These are phyloP conservation scores for Apamea monoglypha DNA, from an alignment of 2,888 invertebrate species.

Conservation along the genomic window DNA sequence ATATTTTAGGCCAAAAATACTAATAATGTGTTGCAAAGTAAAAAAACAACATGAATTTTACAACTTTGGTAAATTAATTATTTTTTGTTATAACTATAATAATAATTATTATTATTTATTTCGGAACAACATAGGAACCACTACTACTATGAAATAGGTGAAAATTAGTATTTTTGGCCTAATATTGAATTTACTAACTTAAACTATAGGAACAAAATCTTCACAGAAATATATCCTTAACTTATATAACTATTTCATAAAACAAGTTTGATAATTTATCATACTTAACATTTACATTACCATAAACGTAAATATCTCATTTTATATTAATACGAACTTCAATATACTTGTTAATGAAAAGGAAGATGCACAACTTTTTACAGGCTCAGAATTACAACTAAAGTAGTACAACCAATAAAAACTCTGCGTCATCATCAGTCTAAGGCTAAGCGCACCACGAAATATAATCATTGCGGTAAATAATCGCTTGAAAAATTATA, in stretches of 20 bases:
- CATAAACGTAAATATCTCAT: constrained; percentile 70
- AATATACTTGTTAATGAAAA: constrained; percentile 54
- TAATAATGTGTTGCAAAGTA: neutral
- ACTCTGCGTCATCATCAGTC: neutral
- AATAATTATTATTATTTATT: too few relatives aligned
- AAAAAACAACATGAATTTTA: neutral
- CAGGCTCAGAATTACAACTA: neutral
- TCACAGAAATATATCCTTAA: constrained; percentile 44
- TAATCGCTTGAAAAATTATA: too few relatives aligned
- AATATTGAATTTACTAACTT: constrained; percentile 36
- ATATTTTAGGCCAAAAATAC: constrained; percentile 32
- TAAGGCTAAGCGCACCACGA: neutral
- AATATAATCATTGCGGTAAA: too few relatives aligned
- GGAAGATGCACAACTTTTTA: neutral
- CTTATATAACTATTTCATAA: constrained; percentile 23
- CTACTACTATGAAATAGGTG: too few relatives aligned
- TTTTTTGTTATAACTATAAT: too few relatives aligned
- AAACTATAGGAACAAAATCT: constrained; percentile 61
- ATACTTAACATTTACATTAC: constrained; percentile 78
- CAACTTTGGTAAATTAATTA: too few relatives aligned
- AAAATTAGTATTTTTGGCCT: constrained; percentile 28
- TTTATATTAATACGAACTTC: constrained; percentile 58
- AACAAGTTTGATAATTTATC: constrained; percentile 79
- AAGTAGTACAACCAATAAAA: neutral
- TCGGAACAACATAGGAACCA: too few relatives aligned